Base-by-base conservation (phyloP, 2,888 invertebrate genomes). In the Philopedon plagiatum region DNA sequence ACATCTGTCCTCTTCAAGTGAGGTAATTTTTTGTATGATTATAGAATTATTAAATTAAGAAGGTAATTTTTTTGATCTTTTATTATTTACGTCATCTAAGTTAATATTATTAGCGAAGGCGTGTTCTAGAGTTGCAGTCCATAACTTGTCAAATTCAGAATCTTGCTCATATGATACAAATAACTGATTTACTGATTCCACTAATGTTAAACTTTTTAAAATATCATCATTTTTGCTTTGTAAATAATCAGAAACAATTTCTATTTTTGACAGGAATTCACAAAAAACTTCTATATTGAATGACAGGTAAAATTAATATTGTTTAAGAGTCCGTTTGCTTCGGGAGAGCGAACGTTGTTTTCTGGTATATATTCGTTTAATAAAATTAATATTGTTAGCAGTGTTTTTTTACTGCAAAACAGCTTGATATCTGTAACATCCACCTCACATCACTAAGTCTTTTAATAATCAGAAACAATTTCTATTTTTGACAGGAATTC, bases 141-240 rank as follows among this genome's bases (percentile, higher is more conserved):
- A 44, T 13, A 13, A n/a, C 44, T 44, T 44, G 11, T 44, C 44
- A 44, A 15, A 44, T 44, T 15, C 13, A 44, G 15, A 44, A 44
- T 44, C n/a, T 44, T 44, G 18, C 15, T 15, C 2, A 44, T 44
- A 44, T 44, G 18, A 44, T 15, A 15, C 18, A 44, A 44, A 44
- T 44, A 44, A n/a, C 13, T 44, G 8, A 15, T 44, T 15, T 44
- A 15, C 8, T 15, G 18, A 44, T 44, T 15, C 3, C 2, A 44
- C 18, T 8, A n/a, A 44, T 44, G n/a, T 44, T 44, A 44, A 44
- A 44, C 44, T 44, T 44, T 44, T 15, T 44, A 44, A 44, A 44
- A 44, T 44, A n/a, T 44, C 44, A 44, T 2, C 15, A 15, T 44
- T 15, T 44, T 44, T 44, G 18, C 44, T 44, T 8, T 44, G 44